Evolutionary conservation across 2,888 invertebrate genomes (phyloP), one percentile per base, ranked within the genome.

Genomic region (Synanthedon tipuliformis): DNA sequence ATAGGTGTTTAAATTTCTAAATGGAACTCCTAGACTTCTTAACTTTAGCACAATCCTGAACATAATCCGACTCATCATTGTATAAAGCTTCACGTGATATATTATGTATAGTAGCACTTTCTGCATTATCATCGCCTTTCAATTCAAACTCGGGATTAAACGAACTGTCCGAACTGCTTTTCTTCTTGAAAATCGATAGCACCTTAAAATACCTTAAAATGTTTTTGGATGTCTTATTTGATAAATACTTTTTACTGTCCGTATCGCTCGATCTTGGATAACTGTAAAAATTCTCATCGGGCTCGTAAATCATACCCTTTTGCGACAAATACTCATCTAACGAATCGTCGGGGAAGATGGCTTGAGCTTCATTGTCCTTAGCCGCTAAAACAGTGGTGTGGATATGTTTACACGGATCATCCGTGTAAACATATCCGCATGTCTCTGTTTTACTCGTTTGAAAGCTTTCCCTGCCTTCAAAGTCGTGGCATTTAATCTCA

Each of bases 261-360:
- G 78, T 75, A 0, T 62, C 59, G 11, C 62, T 64, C 0, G 66
- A 63, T 50, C 75, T 71, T 0, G 80, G 71, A 48, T 75, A 79
- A 58, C 75, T 81, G 0, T 81, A 79, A 4, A 71, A 56, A 75
- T 69, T 13, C 34, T 81, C 80, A 0, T 71, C 75, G 1, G 66
- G 63, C 1, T 75, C 53, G 16, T 69, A 75, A 2, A 71, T 57
- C 48, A 79, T 62, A 0, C 81, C 79, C 23, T 76, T 61, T 60
- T 84, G 79, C 0, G 80, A 81, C 11, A 86, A 53, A 13, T 73
- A 77, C 50, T 85, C 84, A 12, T 86, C 86, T 4, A 84, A 70
- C 0, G 82, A 81, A 54, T 86, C 85, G 18, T 84, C 82, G 0
- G 83, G 73, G 49, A 86, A 81, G 5, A 57, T 68, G 0, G 75